Percentiles rank a stretch among this genome's conserved stretches.
Conservation (phyloP, 2,888 invertebrate species). For the Philonicus albiceps region DNA sequence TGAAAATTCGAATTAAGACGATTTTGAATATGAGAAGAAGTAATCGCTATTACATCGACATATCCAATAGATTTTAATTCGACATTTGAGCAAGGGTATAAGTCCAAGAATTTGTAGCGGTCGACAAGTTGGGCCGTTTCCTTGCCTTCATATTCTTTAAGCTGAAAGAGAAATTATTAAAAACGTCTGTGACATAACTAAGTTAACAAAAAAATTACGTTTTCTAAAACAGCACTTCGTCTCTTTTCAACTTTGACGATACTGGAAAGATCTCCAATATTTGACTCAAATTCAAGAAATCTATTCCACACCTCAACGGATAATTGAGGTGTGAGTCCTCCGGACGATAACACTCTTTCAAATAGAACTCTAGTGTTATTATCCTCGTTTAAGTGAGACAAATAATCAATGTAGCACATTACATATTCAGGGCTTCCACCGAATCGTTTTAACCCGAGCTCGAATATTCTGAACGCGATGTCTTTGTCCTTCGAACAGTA, state of each 20-base stretch:
- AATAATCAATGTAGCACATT: conserved; percentile 93
- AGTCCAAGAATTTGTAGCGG: conserved; percentile 92
- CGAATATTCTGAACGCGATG: conserved; percentile 96
- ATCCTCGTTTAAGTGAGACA: conserved; percentile 98
- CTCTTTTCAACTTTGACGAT: conserved; percentile 97
- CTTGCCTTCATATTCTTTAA: conserved; percentile 95
- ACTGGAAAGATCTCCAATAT: conserved; percentile 96
- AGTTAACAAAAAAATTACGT: conserved; percentile 66
- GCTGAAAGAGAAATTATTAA: conserved; percentile 64
- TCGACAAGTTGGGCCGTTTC: conserved; percentile 97
- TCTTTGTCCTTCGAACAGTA: conserved; percentile 98
- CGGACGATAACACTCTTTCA: conserved; percentile 93
- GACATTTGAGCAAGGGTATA: conserved; percentile 90
- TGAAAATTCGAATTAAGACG: conserved; percentile 32
- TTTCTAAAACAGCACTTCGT: conserved; percentile 88
- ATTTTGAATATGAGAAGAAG: background rate
- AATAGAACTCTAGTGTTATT: conserved; percentile 99
- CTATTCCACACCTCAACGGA: conserved; percentile 99
- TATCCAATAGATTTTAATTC: conserved; percentile 92
- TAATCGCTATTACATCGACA: conserved; percentile 68
- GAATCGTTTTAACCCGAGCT: conserved; percentile 96
- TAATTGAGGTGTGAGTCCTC: conserved; percentile 87
- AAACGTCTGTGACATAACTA: background rate
- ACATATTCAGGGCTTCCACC: conserved; percentile 95
- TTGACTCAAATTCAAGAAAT: conserved; percentile 97